Conservation (phyloP, 2,888 invertebrate genomes). For the Callyntrura guangdongensis region DNA sequence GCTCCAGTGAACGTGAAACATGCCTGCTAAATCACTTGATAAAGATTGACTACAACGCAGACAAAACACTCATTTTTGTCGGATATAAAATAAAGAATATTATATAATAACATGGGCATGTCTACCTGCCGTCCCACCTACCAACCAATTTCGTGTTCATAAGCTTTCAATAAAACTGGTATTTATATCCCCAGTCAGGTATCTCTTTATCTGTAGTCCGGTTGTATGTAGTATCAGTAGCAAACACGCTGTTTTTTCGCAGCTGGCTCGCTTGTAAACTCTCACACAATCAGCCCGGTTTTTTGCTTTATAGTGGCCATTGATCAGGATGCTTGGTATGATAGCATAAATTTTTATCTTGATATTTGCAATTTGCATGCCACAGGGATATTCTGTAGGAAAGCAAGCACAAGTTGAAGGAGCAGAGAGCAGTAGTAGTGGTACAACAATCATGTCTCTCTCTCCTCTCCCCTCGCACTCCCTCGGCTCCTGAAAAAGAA, state of each 20-base stretch:
- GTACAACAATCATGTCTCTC: slow-evolving; percentile 36
- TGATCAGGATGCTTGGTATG: slow-evolving; percentile 42
- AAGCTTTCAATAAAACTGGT: slow-evolving; percentile 27
- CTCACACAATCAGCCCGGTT: neutral
- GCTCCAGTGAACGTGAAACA: slow-evolving; percentile 39
- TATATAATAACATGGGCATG: neutral
- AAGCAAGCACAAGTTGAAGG: neutral
- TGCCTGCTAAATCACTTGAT: neutral
- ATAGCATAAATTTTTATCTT: slow-evolving; percentile 58
- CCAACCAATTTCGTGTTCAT: slow-evolving; percentile 14
- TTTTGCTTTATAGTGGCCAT: slow-evolving; percentile 1
- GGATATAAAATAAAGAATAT: neutral
- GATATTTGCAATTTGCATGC: slow-evolving; percentile 73
- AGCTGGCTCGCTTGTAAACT: slow-evolving; percentile 50
- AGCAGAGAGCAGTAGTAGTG: neutral
- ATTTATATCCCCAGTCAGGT: slow-evolving; percentile 24
- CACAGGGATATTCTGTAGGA: slow-evolving; percentile 58
- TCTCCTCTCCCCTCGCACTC: neutral
- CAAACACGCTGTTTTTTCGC: slow-evolving; percentile 52
- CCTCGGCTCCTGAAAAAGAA: neutral
- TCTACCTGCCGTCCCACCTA: neutral
- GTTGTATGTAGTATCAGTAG: slow-evolving; percentile 26
- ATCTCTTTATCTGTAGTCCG: slow-evolving; percentile 43
- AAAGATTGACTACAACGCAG: neutral
- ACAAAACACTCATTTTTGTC: neutral